Evolutionary conservation across 1,140 invertebrate species (phyloP), one percentile per base, ranked within the genome.

Genomic region (Hetaerina americana): DNA sequence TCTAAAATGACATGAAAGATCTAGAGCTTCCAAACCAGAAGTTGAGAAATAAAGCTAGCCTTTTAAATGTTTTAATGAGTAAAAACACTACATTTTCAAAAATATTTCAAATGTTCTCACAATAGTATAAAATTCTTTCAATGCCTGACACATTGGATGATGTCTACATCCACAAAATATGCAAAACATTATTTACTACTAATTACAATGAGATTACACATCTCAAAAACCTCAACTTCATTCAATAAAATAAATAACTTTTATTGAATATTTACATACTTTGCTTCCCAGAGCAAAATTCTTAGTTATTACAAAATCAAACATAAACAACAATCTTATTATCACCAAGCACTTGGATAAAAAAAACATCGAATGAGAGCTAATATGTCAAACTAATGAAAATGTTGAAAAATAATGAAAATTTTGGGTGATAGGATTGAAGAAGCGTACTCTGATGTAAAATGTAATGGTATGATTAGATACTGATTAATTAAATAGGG

Each of bases 61-160:
- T n/a, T 57, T n/a, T n/a, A 57, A 57, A 57, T 57, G 15, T n/a
- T n/a, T 57, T 57, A 1, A n/a, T n/a, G 40, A 57, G 40, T 57
- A 57, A 57, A 57, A 57, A 57, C 40, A 57, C 40, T 57, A 57
- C 40, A 57, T 57, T 57, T 57, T 57, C 40, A 57, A 57, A 57
- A 57, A 57, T 57, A 57, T 57, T 57, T 57, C 40, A 57, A 57
- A 57, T 57, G 40, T 57, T 57, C 40, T 57, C 40, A 57, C 22
- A 57, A 57, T 57, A n/a, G 40, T 57, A 57, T n/a, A 57, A 57
- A 57, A 57, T 57, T 57, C 40, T n/a, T 5, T 57, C 40, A 57
- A 57, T 57, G 40, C 40, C 40, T 57, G 40, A 57, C 2, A 5
- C 2, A 18, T n/a, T 57, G 40, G 40, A 57, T 57, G 40, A n/a